Evolutionary conservation across 2,113 vertebrate species (phyloP), one percentile per base, ranked within the genome.

Genomic region (Corydoras maculifer): DNA sequence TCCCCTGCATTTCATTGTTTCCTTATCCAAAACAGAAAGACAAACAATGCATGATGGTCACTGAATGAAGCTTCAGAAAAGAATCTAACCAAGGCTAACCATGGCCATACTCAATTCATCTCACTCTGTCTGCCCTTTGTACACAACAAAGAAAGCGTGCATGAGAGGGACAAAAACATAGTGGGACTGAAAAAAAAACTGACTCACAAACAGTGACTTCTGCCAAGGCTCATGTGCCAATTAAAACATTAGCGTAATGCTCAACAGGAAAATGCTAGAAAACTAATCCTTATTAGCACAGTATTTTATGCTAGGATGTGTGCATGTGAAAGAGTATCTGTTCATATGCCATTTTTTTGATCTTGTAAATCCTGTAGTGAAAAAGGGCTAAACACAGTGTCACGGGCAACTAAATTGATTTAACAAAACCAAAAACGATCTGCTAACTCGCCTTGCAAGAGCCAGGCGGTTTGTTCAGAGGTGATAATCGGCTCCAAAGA

Each of bases 201-300:
- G 70, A 62, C 75, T 76, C 75, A 68, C 64, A 72, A 66, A 62
- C 72, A 72, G 32, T 72, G 70, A 66, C 71, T 58, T 66, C 53
- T 51, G 59, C 73, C 66, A 69, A 54, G 50, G 66, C 51, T 35
- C n/a, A 57, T 66, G 50, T 15, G 18, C 62, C 67, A 35, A 73
- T 69, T 70, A 32, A 73, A 77, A 66, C 55, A 60, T 60, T 66
- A 61, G 31, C 57, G 50, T 53, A 57, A 57, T 58, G 43, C 55
- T 68, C 55, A 49, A 58, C 30, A 12, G 18, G 14, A n/a, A 12
- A 55, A 71, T 5, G 18, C 9, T 55, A 30, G 35, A 43, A 43
- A 75, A 63, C 31, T 9, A 60, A 68, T 77, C 14, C 64, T 61
- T 65, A 73, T 69, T 73, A 65, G 70, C 49, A 69, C 53, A 54